phyloP scores from a whole-genome alignment of 30 jellyfish, hydroid and myxozoan genomes.

The Cassiopea xamachana region DNA sequence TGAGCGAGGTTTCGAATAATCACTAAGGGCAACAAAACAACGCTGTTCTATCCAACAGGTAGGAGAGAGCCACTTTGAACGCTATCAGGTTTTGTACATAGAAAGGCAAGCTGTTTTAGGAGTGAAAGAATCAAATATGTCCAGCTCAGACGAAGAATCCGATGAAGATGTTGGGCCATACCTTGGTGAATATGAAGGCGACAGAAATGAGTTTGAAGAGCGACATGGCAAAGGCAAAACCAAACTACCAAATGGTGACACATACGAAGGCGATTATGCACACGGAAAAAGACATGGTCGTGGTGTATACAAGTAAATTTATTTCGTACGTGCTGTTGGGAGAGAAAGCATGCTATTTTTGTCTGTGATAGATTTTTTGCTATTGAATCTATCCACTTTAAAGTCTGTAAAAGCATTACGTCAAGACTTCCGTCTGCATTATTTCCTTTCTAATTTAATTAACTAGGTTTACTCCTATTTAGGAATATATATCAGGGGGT shows the following conservation, averaged over 20 bases:
- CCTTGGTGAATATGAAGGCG: conserved; percentile 83
- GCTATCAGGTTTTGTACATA: not conserved
- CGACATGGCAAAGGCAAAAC: conserved; percentile 80
- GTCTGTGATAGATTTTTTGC: not conserved
- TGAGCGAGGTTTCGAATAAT: not conserved
- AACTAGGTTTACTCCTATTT: too few relatives aligned
- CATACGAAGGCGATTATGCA: conserved; percentile 76
- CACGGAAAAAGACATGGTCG: conserved; percentile 76
- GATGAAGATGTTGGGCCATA: conserved; percentile 78
- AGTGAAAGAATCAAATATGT: conserved; percentile 12
- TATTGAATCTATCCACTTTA: too few relatives aligned
- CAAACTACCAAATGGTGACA: conserved; percentile 80
- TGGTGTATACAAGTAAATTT: conserved; percentile 66
- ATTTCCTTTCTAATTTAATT: too few relatives aligned
- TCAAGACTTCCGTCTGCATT: too few relatives aligned
- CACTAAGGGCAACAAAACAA: conserved; percentile 32
- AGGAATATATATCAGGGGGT: too few relatives aligned
- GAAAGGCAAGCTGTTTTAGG: not conserved
- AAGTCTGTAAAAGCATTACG: too few relatives aligned
- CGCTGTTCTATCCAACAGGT: conserved; percentile 4
- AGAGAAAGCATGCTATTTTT: not conserved
- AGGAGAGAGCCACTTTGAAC: not conserved
- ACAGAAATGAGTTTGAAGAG: conserved; percentile 75
- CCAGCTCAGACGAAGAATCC: conserved; percentile 81
- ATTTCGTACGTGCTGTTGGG: not conserved